Base-by-base conservation (phyloP, 2,113 vertebrate genomes). In the Octodon degus region DNA sequence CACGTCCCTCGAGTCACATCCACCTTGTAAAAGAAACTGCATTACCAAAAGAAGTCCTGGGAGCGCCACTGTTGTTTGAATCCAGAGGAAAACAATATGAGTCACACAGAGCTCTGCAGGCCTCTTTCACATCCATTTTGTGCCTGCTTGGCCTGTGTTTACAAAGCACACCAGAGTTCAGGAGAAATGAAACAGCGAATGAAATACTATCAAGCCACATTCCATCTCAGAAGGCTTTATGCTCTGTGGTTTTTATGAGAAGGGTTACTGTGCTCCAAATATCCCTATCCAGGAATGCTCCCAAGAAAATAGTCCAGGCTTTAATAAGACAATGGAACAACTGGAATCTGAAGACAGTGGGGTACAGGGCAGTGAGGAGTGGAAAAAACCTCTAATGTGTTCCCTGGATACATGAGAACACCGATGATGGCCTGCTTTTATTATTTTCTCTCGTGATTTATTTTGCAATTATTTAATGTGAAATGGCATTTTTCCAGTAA, bases 171-270 rank as follows among this genome's bases (percentile, higher is more conserved):
- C 82, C 74, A 53, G 24, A 43, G 27, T 97, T 98, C 70, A 50
- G 62, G 95, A 98, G 86, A 95, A 96, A 95, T 81, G 84, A 96
- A 97, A 82, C 40, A 63, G 74, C 68, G 91, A 81, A 70, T 30
- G 13, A 94, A 95, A 95, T 97, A 89, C 84, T 97, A 88, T 92
- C 85, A 96, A 96, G 89, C 96, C 43, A 90, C 76, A 92, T 93
- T 97, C 81, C 67, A 82, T 95, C 68, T 96, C 74, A 70, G 76
- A 94, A 96, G 83, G 1, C 37, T 97, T 97, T 89, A 79, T 91
- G 65, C 0, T 17, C 96, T 94, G 72, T 91, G 97, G 89, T 62
- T 94, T 92, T 97, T 97, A 91, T 97, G 95, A 97, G 76, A 81
- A 85, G 58, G 47, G 88, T 92, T 94, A 90, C 37, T 95, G 77